Evolutionary conservation across 2,113 vertebrate genomes (phyloP), one percentile per base, ranked within the genome.

Genomic region (Lepus americanus): DNA sequence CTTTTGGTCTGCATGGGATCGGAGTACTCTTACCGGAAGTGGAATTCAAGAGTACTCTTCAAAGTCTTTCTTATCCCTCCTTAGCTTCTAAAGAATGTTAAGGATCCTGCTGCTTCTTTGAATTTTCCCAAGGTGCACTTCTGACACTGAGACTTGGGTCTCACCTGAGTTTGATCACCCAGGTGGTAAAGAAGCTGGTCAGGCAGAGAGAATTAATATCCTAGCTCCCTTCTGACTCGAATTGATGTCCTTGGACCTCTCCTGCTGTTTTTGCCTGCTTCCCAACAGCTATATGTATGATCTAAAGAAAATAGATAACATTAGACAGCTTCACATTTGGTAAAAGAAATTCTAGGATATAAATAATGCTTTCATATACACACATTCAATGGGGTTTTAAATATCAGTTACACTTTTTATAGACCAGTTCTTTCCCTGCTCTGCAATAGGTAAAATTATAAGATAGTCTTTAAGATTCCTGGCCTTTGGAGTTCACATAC

Each of bases 1-100:
- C 61, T 92, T 94, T 86, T 80, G 59, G 85, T 95, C 31, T 96
- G 23, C 64, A 83, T 19, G 87, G 69, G 85, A 90, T 90, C 79
- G 94, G 74, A 95, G 74, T 76, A 83, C 82, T 95, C 83, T 95
- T 67, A 80, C 9, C 94, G 95, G 66, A 96, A 97, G 95, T 96
- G 25, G 81, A 90, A 89, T 84, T 97, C n/a, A 76, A 94, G 96
- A 92, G 89, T 86, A 66, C 61, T 87, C 86, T 97, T 97, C 93
- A 96, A 97, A 97, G 92, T 67, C 89, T 97, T 87, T 94, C 86
- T 96, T 93, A 82, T 94, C 59, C 55, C 33, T 95, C 63, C 89
- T 95, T 93, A 82, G 70, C 51, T 90, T 97, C 79, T 95, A 89
- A 97, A 95, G 69, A 67, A n/a, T 67, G 25, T 89, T 79, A 93